These are phyloP conservation scores for Aphelinus certus DNA, from an alignment of 1,140 invertebrate genomes.

Conservation along the genomic window DNA sequence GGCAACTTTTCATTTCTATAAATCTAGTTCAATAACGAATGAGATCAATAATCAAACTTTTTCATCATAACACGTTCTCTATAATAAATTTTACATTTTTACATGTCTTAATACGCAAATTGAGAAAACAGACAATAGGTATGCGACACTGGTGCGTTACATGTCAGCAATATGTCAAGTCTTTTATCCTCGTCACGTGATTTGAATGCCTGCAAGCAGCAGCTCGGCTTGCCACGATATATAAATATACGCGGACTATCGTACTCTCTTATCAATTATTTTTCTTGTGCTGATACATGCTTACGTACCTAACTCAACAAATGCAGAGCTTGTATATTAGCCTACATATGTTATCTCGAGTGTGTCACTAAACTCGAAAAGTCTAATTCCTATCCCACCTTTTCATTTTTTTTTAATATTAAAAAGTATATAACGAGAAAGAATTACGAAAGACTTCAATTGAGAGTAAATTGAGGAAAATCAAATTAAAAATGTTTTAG, in stretches of 20 bases:
- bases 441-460: no score
- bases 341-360: neutral
- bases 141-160: neutral
- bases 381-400: no score
- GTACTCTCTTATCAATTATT: slow-evolving; percentile 24
- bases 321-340: neutral
- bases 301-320: slow-evolving; percentile 9
- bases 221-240: neutral
- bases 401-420: neutral
- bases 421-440: neutral
- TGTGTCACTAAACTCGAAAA: no score
- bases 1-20: no score
- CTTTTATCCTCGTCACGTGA: slow-evolving; percentile 14
- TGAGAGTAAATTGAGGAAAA: no score
- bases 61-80: no score
- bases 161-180: slow-evolving; percentile 4
- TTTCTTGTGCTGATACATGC: slow-evolving; percentile 17
- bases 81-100: no score
- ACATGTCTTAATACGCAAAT: no score
- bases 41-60: no score
- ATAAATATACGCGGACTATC: slow-evolving; percentile 19
- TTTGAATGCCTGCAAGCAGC: slow-evolving; percentile 20
- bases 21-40: no score
- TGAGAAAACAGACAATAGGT: no score
- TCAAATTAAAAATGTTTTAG: no score